Conservation (phyloP, 2,797 vertebrate species). For the Hapalemur alaotrensis region DNA sequence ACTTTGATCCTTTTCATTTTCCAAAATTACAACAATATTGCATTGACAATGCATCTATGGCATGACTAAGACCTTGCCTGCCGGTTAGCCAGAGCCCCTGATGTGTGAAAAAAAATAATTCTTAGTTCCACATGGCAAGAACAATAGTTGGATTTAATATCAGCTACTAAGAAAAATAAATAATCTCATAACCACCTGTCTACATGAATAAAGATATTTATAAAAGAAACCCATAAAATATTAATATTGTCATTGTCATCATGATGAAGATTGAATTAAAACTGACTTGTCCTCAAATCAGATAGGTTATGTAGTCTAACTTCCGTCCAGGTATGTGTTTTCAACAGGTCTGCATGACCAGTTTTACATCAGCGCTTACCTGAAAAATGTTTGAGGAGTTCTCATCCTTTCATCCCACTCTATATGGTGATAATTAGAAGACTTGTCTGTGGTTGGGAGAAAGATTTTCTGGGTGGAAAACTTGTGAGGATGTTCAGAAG, state of each 20-base stretch:
- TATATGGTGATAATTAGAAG: too few species aligned
- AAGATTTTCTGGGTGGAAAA: background rate
- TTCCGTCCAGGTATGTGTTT: background rate
- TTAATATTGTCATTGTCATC: background rate
- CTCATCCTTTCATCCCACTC: background rate
- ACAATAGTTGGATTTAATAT: background rate
- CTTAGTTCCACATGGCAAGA: background rate
- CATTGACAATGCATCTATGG: background rate
- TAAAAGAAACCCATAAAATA: background rate
- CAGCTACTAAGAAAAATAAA: background rate
- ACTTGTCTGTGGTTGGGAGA: rapidly evolving
- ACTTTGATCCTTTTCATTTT: background rate
- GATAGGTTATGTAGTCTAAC: rapidly evolving
- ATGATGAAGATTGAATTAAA: background rate
- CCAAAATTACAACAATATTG: too few species aligned
- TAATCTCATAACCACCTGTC: background rate
- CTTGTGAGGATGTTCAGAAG: background rate
- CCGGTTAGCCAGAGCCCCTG: background rate
- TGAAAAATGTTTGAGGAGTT: background rate
- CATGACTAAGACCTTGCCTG: background rate
- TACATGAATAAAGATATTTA: background rate
- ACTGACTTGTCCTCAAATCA: background rate
- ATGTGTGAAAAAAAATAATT: background rate
- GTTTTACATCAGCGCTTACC: background rate
- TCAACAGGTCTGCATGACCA: background rate